Evolutionary conservation across 2,888 invertebrate species (phyloP), one percentile per base, ranked within the genome.

Genomic region (Leucozona laternaria): DNA sequence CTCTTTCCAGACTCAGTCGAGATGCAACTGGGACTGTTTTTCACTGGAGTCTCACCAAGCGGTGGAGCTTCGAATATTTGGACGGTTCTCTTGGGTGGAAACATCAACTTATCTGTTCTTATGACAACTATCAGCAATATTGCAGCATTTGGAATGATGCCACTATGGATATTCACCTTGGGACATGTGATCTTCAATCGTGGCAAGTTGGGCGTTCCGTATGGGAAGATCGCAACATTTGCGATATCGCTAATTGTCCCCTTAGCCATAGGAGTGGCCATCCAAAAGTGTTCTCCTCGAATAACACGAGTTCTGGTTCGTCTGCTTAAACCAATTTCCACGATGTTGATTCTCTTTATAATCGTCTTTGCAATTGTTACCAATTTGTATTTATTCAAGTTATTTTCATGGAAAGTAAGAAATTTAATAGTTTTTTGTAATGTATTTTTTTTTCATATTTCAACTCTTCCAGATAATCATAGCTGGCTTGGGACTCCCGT

Each of bases 21-120:
- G 88, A 94, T 98, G 94, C 96, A 96, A 60, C 92, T 98, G 88
- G 98, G 98, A 4, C 94, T 98, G 92, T 98, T 98, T 93, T 97
- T 97, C 92, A 96, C 97, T 0, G 98, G 98, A 0, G 96, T 97
- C 22, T 96, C 97, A 4, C 98, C 98, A 0, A 97, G 96, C n/a
- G 98, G 99, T 0, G 99, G 98, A 0, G 98, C 98, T 28, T 98
- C 98, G 62, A 99, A 99, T 92, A 97, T 98, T 89, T 99, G 98
- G 98, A 96, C 98, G 0, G 95, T 97, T 88, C 94, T 99, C 17
- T 94, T 99, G 2, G 97, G 96, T 4, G 99, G 98, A 6, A 99
- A 99, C 93, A 94, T 99, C 6, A 96, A 98, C 91, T 94, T 99
- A 50, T 98, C 98, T 0, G 95, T 99, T 62, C 96, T 99, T 17